Evolutionary conservation across 2,888 invertebrate species (phyloP), one percentile per base, ranked within the genome.

Genomic region (Leptopilina drosophilae): DNA sequence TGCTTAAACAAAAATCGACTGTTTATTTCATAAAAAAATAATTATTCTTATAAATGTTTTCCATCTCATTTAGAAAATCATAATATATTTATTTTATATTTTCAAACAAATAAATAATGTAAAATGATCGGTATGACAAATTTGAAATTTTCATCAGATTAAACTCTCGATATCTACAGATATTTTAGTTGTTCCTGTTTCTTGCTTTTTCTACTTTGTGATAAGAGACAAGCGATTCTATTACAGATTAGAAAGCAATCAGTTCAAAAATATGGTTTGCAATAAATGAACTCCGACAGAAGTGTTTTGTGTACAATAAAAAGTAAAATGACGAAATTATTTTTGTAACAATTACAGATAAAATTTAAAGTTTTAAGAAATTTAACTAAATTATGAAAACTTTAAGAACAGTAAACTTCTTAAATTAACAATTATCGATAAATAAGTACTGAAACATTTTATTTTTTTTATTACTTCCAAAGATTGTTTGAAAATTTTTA

Each of bases 201-300:
- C 33, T 33, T 73, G 8, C 14, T 49, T 49, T 49, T 49, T 12
- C 49, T 9, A 49, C 12, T 49, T 49, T 11, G 33, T 14, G 56
- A 73, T n/a, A 69, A 53, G 14, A 5, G 73, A 53, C 56, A 62
- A 78, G 81, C 77, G 88, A 88, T 88, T 87, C 87, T 84, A 88
- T 88, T 87, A 87, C 84, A 88, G 88, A 88, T 88, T 88, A 86
- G 81, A 80, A 64, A 62, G 80, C 76, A 82, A 86, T 85, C 82
- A 77, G 64, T 20, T 56, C 66, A 14, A 79, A 80, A 78, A 86
- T 84, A 83, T 82, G 79, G 76, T 14, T 26, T 77, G 81, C 82
- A 80, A 83, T 83, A 84, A 80, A 59, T 73, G 76, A 64, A 77
- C 82, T 81, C 84, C 40, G 33, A 26, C 33, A 33, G 40, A 40